Evolutionary conservation across 2,113 vertebrate species (phyloP).

Genomic region (Elaphurus davidianus): DNA sequence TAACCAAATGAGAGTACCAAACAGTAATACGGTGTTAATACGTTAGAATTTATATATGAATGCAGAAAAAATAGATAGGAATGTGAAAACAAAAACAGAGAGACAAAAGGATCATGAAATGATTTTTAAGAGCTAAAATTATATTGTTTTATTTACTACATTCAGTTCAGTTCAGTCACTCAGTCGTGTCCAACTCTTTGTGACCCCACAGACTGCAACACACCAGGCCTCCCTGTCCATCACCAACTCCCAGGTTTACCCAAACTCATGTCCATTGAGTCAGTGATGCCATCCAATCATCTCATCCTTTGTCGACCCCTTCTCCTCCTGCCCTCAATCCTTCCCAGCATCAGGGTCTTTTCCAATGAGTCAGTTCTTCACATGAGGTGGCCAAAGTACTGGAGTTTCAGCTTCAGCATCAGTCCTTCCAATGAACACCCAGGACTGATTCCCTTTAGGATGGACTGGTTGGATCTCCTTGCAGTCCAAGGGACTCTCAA

Average conservation of each 20-base stretch:
- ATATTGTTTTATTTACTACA: not conserved
- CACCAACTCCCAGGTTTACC: not conserved
- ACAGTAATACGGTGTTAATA: not conserved
- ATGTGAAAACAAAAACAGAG: not conserved
- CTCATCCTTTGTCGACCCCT: not conserved
- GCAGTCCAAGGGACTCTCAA: not conserved
- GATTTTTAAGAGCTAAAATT: not conserved
- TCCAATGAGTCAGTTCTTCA: not conserved
- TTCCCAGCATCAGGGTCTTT: not conserved
- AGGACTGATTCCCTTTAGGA: not conserved
- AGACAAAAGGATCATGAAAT: not conserved
- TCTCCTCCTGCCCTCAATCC: not conserved
- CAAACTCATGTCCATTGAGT: not conserved
- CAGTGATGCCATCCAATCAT: not conserved
- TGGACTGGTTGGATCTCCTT: not conserved
- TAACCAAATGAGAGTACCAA: not conserved
- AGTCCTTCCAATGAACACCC: not conserved
- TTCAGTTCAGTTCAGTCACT: not conserved
- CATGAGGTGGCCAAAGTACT: not conserved
- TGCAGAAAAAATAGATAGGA: not conserved
- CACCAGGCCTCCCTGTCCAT: not conserved
- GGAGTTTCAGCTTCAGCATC: not conserved
- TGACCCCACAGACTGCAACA: not conserved
- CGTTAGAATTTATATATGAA: not conserved
- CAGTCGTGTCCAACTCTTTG: not conserved